Percentiles rank a stretch among this genome's conserved stretches.
phyloP scores from a whole-genome alignment of 2,797 vertebrate species.

The Chiroxiphia lanceolata region DNA sequence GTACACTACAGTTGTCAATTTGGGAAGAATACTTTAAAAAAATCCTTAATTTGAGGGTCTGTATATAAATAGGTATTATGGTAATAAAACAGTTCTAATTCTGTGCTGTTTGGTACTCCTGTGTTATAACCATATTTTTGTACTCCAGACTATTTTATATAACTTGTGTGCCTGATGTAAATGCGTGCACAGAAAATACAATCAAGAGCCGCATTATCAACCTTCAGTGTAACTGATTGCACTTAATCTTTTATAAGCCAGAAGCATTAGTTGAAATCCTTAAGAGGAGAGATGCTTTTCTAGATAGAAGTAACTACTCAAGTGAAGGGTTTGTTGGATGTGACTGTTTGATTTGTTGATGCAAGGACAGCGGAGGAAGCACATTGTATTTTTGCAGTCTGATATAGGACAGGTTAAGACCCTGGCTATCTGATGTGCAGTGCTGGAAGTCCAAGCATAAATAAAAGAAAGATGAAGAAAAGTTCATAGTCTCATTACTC shows the following conservation, averaged over 20 bases:
- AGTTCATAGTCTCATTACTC: slow-evolving; percentile 45
- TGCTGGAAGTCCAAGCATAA: slow-evolving; percentile 63
- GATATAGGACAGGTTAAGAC: background rate
- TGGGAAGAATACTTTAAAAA: slow-evolving; percentile 53
- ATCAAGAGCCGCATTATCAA: slow-evolving; percentile 43
- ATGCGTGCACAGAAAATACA: slow-evolving; percentile 41
- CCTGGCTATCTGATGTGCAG: slow-evolving; percentile 49
- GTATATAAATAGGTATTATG: slow-evolving; percentile 73
- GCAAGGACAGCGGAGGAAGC: background rate
- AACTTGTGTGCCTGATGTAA: slow-evolving; percentile 54
- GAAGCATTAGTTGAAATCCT: slow-evolving; percentile 36
- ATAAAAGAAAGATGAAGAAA: slow-evolving; percentile 69
- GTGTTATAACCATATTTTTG: slow-evolving; percentile 77
- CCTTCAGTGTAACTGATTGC: slow-evolving; percentile 64
- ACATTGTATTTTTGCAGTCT: slow-evolving; percentile 8
- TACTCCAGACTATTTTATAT: slow-evolving; percentile 69
- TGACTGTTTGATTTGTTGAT: slow-evolving; percentile 41
- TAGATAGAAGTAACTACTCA: slow-evolving; percentile 24
- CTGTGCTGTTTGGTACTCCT: slow-evolving; percentile 72
- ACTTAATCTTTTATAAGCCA: slow-evolving; percentile 70
- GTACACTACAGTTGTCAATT: slow-evolving; percentile 61
- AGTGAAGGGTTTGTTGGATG: slow-evolving; percentile 53
- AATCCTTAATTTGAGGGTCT: slow-evolving; percentile 64
- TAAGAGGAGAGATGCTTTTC: slow-evolving; percentile 48
- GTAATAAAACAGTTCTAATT: slow-evolving; percentile 77